Conservation (phyloP, 1,140 invertebrate species). For the Scaptomyza hsui region DNA sequence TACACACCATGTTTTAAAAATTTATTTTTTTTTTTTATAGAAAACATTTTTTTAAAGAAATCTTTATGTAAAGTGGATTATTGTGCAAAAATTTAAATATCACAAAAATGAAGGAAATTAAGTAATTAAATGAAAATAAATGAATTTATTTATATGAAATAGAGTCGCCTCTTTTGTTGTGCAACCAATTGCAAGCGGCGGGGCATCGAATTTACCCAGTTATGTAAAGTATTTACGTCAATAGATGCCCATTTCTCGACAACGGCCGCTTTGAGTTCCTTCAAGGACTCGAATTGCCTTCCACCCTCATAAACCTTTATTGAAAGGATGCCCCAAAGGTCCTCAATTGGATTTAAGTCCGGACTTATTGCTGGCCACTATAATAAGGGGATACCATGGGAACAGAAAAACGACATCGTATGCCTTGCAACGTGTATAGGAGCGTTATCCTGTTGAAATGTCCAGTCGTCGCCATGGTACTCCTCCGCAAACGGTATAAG, state of each 20-base stretch:
- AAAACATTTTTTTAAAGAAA: no score
- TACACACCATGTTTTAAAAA: no score
- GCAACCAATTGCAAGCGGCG: neutral
- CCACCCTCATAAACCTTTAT: neutral
- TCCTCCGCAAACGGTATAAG: no score
- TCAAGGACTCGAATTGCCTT: no score
- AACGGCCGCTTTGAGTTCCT: neutral
- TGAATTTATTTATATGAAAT: neutral
- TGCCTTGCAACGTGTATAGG: slow-evolving; percentile 2
- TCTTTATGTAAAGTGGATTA: neutral
- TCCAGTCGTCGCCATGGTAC: no score
- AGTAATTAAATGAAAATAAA: neutral
- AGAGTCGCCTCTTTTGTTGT: neutral
- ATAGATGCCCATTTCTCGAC: neutral
- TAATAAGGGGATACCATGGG: neutral
- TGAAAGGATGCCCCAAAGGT: slow-evolving; percentile 11
- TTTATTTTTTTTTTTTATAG: no score
- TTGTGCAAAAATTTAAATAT: slow-evolving; percentile 1
- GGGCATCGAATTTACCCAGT: neutral
- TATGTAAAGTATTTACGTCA: neutral
- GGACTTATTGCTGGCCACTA: slow-evolving; percentile 8
- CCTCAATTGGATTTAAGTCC: slow-evolving; percentile 7
- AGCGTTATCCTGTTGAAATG: no score
- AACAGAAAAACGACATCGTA: slow-evolving; percentile 1
- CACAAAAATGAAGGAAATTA: no score